A percentile compares a stretch with the other conserved stretches of the same genome.
These are phyloP conservation scores for Falco biarmicus DNA, from an alignment of 2,797 vertebrate species.

Conservation along the genomic window DNA sequence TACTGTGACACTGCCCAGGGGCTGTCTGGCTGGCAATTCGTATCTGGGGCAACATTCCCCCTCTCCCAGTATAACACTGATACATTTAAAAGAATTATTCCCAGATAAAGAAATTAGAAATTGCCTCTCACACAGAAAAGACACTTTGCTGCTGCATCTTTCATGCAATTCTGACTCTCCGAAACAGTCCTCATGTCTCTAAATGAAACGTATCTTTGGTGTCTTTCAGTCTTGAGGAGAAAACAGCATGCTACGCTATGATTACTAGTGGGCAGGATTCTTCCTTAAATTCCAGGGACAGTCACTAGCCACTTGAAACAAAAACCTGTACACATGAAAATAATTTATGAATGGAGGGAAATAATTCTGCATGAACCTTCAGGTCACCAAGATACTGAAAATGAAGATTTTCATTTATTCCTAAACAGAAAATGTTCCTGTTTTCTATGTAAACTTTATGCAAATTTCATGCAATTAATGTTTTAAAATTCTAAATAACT, in stretches of 20 bases:
- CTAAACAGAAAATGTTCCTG: neutral
- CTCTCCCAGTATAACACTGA: neutral
- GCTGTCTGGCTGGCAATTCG: neutral
- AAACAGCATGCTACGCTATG: neutral
- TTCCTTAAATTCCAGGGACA: neutral
- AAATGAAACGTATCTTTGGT: neutral
- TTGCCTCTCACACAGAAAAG: neutral
- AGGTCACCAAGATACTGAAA: neutral
- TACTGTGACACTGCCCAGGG: too few species aligned
- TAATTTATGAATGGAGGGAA: neutral
- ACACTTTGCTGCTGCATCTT: neutral
- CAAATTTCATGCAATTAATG: neutral
- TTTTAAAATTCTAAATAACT: neutral
- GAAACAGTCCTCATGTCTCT: neutral
- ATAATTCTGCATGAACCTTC: neutral
- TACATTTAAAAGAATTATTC: neutral
- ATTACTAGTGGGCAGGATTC: neutral
- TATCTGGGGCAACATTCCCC: neutral
- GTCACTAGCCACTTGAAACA: neutral
- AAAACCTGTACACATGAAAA: neutral
- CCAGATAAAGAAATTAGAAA: neutral
- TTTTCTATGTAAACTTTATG: neutral
- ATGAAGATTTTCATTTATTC: neutral
- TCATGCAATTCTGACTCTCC: neutral
- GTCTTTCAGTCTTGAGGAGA: neutral